Base-by-base conservation (phyloP, 2,888 invertebrate genomes). In the Phragmatobia fuliginosa region DNA sequence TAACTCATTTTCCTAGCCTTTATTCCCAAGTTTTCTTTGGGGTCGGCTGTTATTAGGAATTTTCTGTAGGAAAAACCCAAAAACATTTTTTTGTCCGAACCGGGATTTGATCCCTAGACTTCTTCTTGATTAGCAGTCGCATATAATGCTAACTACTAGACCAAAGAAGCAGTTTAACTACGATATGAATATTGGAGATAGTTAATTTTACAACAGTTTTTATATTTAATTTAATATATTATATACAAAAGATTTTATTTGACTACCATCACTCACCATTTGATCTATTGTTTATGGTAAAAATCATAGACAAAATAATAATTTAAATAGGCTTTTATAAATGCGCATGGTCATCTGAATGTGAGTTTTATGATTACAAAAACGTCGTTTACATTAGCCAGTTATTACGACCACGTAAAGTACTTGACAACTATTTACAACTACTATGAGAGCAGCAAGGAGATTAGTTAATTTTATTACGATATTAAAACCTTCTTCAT, bases 391-490 rank as follows among this genome's bases (percentile, higher is more conserved):
- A 38, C 21, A 28, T 41, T 45, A 45, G 32, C 25, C n/a, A 11
- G 21, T 62, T 38, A 45, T 66, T 31, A 36, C 52, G 36, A 52
- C 61, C 36, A 52, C 41, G 16, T 45, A 33, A 60, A 60, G 25
- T 60, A 60, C 60, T 66, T 60, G 65, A 18, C 33, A 11, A 62
- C 52, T 38, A 69, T 61, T 69, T 61, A 56, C 32, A 56, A n/a
- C 61, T 41, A 60, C 56, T 66, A 21, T 7, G n/a, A 31, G n/a
- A 6, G 31, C 58, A 58, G 25, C 60, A 70, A 66, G 62, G 32
- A 18, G 33, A 61, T 21, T 16, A 60, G 61, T 70, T 28, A 41
- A 68, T 70, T 66, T 62, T 41, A 76, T 52, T 66, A 18, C 67
- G n/a, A 66, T 64, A 62, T 71, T 38, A 49, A 41, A 62, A 38